Evolutionary conservation across 2,888 invertebrate genomes (phyloP).

Genomic region (Macaria notata): DNA sequence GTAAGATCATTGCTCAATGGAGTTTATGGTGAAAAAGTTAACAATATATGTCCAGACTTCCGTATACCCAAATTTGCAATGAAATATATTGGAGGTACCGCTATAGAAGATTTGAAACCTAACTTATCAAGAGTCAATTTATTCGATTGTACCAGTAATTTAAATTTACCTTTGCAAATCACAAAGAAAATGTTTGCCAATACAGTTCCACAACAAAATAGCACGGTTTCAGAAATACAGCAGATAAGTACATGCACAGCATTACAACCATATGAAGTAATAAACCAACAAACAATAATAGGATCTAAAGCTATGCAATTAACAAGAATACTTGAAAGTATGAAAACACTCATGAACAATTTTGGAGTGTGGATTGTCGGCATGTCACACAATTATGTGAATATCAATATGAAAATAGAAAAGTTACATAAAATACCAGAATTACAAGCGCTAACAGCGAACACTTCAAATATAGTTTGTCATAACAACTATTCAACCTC

Average conservation of each 20-base stretch:
- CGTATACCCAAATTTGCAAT: background rate
- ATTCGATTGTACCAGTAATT: conserved; percentile 13
- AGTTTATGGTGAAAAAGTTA: conserved; percentile 28
- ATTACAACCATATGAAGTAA: conserved; percentile 37
- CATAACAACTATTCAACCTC: no score
- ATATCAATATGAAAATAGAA: conserved; percentile 14
- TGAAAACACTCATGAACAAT: conserved; percentile 18
- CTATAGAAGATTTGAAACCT: conserved; percentile 25
- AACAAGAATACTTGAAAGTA: conserved; percentile 22
- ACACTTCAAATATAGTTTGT: no score
- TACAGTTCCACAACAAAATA: background rate
- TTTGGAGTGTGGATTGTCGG: conserved; percentile 1
- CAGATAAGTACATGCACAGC: conserved; percentile 33
- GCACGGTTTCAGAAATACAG: background rate
- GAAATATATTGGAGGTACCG: conserved; percentile 9
- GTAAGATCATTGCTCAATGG: conserved; percentile 36
- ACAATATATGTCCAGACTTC: conserved; percentile 1
- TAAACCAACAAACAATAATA: conserved; percentile 21
- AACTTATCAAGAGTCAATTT: conserved; percentile 16
- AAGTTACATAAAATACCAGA: conserved; percentile 5
- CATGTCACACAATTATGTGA: conserved; percentile 10
- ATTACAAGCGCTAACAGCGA: no score
- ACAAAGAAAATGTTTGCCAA: background rate
- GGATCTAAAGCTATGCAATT: conserved; percentile 23
- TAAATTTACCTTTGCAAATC: background rate